These are phyloP conservation scores for Henricia sp. DNA, from an alignment of 53 echinoderm and acorn worm species.

Conservation along the genomic window DNA sequence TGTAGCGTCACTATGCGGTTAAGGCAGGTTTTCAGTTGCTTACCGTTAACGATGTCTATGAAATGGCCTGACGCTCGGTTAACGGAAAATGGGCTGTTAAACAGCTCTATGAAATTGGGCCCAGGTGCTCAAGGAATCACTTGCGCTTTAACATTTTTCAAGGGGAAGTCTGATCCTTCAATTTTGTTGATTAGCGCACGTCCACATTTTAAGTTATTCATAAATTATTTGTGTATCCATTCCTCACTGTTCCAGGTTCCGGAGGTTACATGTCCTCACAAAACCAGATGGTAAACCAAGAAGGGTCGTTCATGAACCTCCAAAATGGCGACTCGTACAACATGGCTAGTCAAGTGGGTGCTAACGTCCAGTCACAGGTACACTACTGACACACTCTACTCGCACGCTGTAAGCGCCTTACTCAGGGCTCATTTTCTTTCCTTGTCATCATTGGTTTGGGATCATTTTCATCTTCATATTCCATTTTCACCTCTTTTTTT, in stretches of 20 bases:
- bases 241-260: slow-evolving; percentile 61
- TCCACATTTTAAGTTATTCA: no score
- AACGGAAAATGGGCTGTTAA: no score
- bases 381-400: slow-evolving; percentile 70
- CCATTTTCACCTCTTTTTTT: neutral
- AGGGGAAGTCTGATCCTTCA: no score
- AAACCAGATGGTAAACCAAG: slow-evolving; percentile 78
- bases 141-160: no score
- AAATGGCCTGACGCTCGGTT: no score
- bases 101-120: no score
- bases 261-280: slow-evolving; percentile 72
- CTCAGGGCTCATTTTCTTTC: slow-evolving; percentile 57
- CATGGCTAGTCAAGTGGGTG: slow-evolving; percentile 94
- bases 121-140: no score
- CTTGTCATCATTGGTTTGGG: slow-evolving; percentile 9
- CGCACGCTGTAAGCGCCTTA: slow-evolving; percentile 64
- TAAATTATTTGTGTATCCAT: no score
- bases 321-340: slow-evolving; percentile 98
- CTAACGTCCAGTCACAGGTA: slow-evolving; percentile 92
- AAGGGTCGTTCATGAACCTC: slow-evolving; percentile 89
- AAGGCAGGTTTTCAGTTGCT: no score
- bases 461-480: neutral
- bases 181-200: no score
- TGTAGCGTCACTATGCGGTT: no score
- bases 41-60: no score